Conservation (phyloP, 2,888 invertebrate genomes). For the Caenorhabditis doughertyi region DNA sequence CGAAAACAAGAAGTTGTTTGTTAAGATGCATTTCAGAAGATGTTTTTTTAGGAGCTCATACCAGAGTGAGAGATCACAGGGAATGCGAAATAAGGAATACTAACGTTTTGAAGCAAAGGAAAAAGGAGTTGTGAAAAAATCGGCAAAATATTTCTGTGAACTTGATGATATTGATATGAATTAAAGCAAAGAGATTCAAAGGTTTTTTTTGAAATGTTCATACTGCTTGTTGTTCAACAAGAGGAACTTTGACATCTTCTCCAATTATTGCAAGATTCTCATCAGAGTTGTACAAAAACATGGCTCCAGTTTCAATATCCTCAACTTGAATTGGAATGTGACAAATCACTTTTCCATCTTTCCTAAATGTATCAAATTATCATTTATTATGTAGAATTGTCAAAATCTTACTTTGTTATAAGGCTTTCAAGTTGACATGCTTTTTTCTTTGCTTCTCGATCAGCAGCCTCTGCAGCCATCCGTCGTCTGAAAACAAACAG, state of each 20-base stretch:
- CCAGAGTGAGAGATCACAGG: constrained; percentile 64
- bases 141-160: constrained; percentile 19
- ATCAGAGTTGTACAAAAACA: constrained; percentile 65
- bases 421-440: constrained; percentile 57
- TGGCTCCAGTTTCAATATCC: constrained; percentile 66
- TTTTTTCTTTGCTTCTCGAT: constrained; percentile 60
- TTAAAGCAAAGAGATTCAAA: not conserved
- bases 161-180: constrained; percentile 53
- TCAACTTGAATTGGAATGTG: constrained; percentile 67
- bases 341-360: constrained; percentile 64
- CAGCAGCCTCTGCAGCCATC: constrained; percentile 57
- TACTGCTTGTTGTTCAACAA: constrained; percentile 41
- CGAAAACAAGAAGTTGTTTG: not conserved
- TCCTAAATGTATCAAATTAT: too few relatives aligned
- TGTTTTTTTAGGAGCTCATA: constrained; percentile 36
- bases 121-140: not conserved
- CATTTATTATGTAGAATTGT: not conserved
- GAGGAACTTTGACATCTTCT: constrained; percentile 43
- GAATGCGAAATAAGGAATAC: constrained; percentile 48
- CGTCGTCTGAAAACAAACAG: constrained; percentile 57
- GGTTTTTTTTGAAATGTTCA: not conserved
- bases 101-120: not conserved
- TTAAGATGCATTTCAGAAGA: not conserved
- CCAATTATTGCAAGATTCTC: constrained; percentile 52
- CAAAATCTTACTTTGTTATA: constrained; percentile 56